A percentile compares a stretch with the other conserved stretches of the same genome.
These are phyloP conservation scores for Drosophila teissieri DNA, from an alignment of 1,140 invertebrate species.

Conservation along the genomic window DNA sequence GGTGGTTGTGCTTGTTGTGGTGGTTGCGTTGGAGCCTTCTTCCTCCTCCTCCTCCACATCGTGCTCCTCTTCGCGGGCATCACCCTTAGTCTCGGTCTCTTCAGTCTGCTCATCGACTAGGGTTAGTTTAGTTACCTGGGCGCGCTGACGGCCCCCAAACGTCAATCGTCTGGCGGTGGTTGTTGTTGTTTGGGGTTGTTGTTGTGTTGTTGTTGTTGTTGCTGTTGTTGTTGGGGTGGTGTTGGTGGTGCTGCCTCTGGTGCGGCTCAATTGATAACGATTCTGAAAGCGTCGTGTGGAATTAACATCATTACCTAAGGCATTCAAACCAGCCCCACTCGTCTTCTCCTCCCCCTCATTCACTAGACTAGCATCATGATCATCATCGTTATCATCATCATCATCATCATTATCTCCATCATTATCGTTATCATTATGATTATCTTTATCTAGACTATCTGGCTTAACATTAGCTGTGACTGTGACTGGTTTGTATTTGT, in stretches of 20 bases:
- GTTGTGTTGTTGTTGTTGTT: conserved; percentile 30
- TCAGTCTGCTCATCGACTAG: conserved; percentile 51
- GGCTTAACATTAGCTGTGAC: conserved; percentile 56
- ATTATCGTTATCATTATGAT: conserved; percentile 25
- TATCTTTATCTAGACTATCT: conserved; percentile 32
- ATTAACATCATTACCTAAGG: conserved; percentile 76
- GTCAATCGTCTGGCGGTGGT: conserved; percentile 38
- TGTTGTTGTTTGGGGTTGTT: conserved; percentile 16
- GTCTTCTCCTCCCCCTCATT: conserved; percentile 44
- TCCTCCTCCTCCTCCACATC: conserved; percentile 27
- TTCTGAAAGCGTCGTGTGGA: conserved; percentile 85
- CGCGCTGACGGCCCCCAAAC: conserved; percentile 45
- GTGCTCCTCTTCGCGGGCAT: conserved; percentile 24
- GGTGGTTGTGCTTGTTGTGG: conserved; percentile 20
- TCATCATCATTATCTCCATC: conserved; percentile 20
- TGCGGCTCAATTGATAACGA: conserved; percentile 80
- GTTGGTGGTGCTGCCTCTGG: conserved; percentile 50
- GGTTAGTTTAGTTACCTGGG: conserved; percentile 73
- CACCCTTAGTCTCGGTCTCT: conserved; percentile 33
- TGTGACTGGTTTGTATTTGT: conserved; percentile 48
- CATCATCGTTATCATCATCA: conserved; percentile 40
- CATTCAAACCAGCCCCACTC: conserved; percentile 49
- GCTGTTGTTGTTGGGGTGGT: conserved; percentile 26
- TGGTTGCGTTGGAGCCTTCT: conserved; percentile 16
- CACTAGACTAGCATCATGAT: conserved; percentile 54